phyloP scores from a whole-genome alignment of 2,888 invertebrate species.

The Ochropleura leucogaster region DNA sequence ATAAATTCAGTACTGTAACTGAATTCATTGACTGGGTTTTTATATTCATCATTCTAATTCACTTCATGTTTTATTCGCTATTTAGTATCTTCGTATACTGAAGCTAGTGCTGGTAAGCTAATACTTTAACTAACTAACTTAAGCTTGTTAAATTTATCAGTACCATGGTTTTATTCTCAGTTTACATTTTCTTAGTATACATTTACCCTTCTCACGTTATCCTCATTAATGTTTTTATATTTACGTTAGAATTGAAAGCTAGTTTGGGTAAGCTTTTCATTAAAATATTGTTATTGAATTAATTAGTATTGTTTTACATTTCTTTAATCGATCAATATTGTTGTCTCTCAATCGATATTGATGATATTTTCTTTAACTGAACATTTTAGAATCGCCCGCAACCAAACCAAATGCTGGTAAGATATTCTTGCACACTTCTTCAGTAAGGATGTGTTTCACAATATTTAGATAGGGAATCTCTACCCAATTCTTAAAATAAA shows the following conservation, averaged over 20 bases:
- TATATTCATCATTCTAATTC: background rate
- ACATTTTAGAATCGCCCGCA: background rate
- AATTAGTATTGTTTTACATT: background rate
- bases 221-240: background rate
- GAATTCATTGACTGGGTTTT: background rate
- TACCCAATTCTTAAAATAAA: background rate
- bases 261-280: conserved; percentile 2
- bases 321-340: background rate
- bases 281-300: background rate
- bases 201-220: background rate
- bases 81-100: background rate
- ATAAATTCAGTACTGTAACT: background rate
- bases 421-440: background rate
- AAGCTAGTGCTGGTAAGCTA: background rate
- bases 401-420: background rate
- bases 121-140: background rate
- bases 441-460: background rate
- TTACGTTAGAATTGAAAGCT: conserved; percentile 1
- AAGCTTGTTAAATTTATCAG: background rate
- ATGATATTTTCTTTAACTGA: background rate
- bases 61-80: background rate
- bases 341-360: background rate
- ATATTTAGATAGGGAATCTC: background rate
- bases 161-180: background rate
- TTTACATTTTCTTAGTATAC: background rate